Evolutionary conservation across 2,888 invertebrate genomes (phyloP), one percentile per base, ranked within the genome.

Genomic region (Norana najaformis): DNA sequence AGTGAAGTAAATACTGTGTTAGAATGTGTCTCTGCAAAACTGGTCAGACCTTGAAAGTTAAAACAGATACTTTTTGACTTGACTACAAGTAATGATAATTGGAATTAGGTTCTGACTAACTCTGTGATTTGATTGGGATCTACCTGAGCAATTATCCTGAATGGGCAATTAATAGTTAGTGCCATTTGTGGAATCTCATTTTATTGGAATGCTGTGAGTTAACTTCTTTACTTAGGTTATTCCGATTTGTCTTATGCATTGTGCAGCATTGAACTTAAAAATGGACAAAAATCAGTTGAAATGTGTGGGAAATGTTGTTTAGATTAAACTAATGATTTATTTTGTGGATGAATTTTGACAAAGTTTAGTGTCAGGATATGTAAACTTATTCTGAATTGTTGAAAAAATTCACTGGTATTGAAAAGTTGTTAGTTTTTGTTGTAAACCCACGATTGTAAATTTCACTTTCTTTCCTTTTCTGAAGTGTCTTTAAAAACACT

Each of bases 221-320:
- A 30, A 23, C 23, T 23, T 23, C 53, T 53, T 53, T 47, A 47
- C n/a, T 69, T 69, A 69, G n/a, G 69, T 69, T 69, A 69, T 69
- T 69, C 69, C 30, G 69, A n/a, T 69, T 30, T 69, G 69, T 69
- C n/a, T 8, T 69, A 69, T 69, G 30, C 69, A 69, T 69, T 69
- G 69, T 5, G 69, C n/a, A 69, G 69, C n/a, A n/a, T 69, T 69
- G 8, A 69, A 69, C n/a, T 69, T n/a, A 69, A n/a, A n/a, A 69
- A n/a, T 69, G 69, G 69, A 69, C 69, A 69, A 30, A n/a, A 69
- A 69, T 69, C n/a, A 2, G n/a, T 69, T 69, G 69, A 69, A 69
- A 69, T 69, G 69, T 69, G 69, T 69, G 69, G n/a, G n/a, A 69
- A n/a, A 69, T 69, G 69, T 69, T 69, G n/a, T 69, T n/a, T 69